Evolutionary conservation across 1,140 invertebrate genomes (phyloP).

Genomic region (Drosophila ogumai): DNA sequence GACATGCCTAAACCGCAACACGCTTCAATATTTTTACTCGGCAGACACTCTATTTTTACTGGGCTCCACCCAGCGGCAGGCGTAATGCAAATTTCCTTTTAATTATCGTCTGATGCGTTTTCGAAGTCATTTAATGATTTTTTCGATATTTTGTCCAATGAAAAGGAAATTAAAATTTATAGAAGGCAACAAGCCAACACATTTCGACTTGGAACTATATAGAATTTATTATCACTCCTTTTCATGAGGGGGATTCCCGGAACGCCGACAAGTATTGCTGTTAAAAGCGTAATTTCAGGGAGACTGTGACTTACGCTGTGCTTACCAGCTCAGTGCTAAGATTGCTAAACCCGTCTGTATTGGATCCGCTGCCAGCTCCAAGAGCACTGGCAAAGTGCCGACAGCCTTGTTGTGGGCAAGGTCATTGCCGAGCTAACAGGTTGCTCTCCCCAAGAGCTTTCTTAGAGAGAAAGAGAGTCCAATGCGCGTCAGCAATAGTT

Average conservation of each 20-base stretch:
- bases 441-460: slow-evolving; percentile 30
- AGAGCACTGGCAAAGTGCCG: slow-evolving; percentile 3
- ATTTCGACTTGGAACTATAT: neutral
- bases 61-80: neutral
- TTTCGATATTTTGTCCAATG: neutral
- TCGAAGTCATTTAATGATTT: neutral
- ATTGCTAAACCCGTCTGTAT: neutral
- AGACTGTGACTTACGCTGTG: neutral
- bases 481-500: slow-evolving; percentile 21
- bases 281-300: neutral
- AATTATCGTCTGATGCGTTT: neutral
- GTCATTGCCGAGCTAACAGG: slow-evolving; percentile 40
- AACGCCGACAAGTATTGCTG: neutral
- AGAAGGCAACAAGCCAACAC: no score
- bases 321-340: neutral
- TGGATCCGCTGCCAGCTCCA: neutral
- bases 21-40: neutral
- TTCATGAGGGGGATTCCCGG: neutral
- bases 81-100: neutral
- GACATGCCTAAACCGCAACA: neutral
- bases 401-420: slow-evolving; percentile 19
- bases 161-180: neutral
- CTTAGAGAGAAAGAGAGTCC: slow-evolving; percentile 2
- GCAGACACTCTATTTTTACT: neutral
- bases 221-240: neutral